Base-by-base conservation (phyloP, 2,888 invertebrate species). In the Hemicrepidius hirtus region DNA sequence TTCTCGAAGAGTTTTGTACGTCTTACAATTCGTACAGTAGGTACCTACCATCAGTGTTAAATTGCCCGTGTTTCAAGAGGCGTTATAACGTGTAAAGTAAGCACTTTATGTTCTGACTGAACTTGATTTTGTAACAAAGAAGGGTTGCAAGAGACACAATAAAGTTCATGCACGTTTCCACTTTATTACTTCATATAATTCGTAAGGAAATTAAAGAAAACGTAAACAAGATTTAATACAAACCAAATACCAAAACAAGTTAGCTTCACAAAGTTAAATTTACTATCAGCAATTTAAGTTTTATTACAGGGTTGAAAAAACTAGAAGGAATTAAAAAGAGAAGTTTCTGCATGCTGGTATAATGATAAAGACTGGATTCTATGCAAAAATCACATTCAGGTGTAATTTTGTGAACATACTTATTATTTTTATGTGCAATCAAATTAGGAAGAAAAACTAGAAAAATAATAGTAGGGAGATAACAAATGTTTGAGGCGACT, bases 81-180 rank as follows among this genome's bases (percentile, higher is more conserved):
- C 28, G 63, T 40, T 41, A 20, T 49, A 64, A 49, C 64, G 21
- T 64, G 35, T 64, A 49, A 64, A 64, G 35, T 49, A 55, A 44
- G 41, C 40, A 55, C 59, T 70, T 70, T 70, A 70, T 70, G 55
- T 49, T 32, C 64, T 64, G 24, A 70, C 69, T 57, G 32, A 64
- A 70, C 69, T 70, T 70, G 69, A 70, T 70, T 70, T 63, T 70
- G 37, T 64, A 68, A 63, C 69, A 70, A 70, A 70, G 69, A 60
- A 60, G 41, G 60, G 60, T 16, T 60, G 55, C 6, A 21, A 55
- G 55, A 55, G 9, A 44, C 40, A 49, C 64, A 65, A 50, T 35
- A 20, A 53, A 65, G 46, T 65, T 65, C 40, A 50, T 37, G 64
- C 50, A 35, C 50, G 18, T 50, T 16, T 64, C 32, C 49, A 28